Percentiles rank a stretch among this genome's conserved stretches.
Evolutionary conservation across 2,797 vertebrate species (phyloP).

Genomic region (Percopsis omiscomaycus): DNA sequence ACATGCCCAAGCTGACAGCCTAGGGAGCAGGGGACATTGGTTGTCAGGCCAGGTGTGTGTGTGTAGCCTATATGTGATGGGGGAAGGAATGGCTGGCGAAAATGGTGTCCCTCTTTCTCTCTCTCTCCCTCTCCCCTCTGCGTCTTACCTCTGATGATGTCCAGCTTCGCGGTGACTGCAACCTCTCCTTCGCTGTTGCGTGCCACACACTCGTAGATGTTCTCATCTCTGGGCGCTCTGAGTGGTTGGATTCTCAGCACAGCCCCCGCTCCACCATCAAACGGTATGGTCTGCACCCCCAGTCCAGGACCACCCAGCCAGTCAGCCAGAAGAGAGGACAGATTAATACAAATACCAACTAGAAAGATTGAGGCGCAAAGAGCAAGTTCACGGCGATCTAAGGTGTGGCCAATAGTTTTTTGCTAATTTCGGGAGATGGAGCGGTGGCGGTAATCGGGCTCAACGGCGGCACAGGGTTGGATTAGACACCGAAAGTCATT

Average conservation of each 20-base stretch:
- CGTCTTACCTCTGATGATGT: slow-evolving; percentile 91
- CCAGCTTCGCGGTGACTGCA: slow-evolving; percentile 91
- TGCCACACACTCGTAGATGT: slow-evolving; percentile 93
- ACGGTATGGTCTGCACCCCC: slow-evolving; percentile 87
- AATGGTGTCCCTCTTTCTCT: slow-evolving; percentile 9
- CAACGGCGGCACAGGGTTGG: too few relatives aligned
- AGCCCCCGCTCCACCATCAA: slow-evolving; percentile 92
- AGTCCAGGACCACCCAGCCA: slow-evolving; percentile 42
- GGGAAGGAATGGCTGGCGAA: too few relatives aligned
- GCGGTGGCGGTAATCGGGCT: too few relatives aligned
- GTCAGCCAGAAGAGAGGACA: slow-evolving; percentile 24
- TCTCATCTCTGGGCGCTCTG: slow-evolving; percentile 92
- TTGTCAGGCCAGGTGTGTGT: too few relatives aligned
- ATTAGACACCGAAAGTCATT: too few relatives aligned
- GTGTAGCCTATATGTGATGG: too few relatives aligned
- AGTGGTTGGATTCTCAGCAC: slow-evolving; percentile 96
- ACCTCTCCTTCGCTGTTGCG: slow-evolving; percentile 88
- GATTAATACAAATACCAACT: neutral
- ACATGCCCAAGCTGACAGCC: too few relatives aligned
- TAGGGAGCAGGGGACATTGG: too few relatives aligned
- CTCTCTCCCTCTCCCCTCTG: slow-evolving; percentile 25
- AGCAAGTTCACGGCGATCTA: too few relatives aligned
- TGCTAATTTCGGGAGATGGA: too few relatives aligned
- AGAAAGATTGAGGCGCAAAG: too few relatives aligned
- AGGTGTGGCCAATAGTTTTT: too few relatives aligned